Base-by-base conservation (phyloP, 2,888 invertebrate species). In the Erebia ligea region DNA sequence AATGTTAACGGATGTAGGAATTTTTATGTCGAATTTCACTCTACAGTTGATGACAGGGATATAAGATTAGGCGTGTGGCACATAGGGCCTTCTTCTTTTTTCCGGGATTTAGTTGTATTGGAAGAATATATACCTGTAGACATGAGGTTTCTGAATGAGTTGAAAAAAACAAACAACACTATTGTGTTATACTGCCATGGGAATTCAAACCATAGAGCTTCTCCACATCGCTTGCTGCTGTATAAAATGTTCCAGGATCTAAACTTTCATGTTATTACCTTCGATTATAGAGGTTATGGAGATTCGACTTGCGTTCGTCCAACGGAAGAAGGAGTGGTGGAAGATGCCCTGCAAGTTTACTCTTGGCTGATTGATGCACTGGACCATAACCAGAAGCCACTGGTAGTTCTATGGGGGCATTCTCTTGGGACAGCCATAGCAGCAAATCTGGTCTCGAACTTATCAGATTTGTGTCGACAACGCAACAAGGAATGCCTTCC, bases 351-450 rank as follows among this genome's bases (percentile, higher is more conserved):
- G 76, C 94, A 95, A 72, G 95, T 98, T 8, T 97, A 96, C 82
- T 93, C 96, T 75, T 98, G 98, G 96, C 92, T 98, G 0, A 83
- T 95, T 61, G 90, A 94, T 61, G 90, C 91, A 69, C 87, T 95
- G 6, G 77, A 78, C 15, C 1, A 68, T 0, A 70, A 70, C 0
- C 67, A 79, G 3, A 81, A 76, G 48, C 94, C 93, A 13, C 95
- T 95, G 0, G 91, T 99, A 17, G 95, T 97, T 77, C 94, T 99
- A 0, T 99, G 99, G 99, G 99, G 99, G 0, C 99, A 99, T 89
- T 99, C 98, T 0, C 93, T 99, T 73, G 98, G 96, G 0, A 95
- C 95, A 63, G 98, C 98, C 2, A 84, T 90, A 11, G 86, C 86
- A 0, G 81, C 89, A 0, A 87, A 89, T 71, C 75, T 89, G 76